Base-by-base conservation (phyloP, 53 echinoderm and acorn worm species). In the Actinopyga echinites region DNA sequence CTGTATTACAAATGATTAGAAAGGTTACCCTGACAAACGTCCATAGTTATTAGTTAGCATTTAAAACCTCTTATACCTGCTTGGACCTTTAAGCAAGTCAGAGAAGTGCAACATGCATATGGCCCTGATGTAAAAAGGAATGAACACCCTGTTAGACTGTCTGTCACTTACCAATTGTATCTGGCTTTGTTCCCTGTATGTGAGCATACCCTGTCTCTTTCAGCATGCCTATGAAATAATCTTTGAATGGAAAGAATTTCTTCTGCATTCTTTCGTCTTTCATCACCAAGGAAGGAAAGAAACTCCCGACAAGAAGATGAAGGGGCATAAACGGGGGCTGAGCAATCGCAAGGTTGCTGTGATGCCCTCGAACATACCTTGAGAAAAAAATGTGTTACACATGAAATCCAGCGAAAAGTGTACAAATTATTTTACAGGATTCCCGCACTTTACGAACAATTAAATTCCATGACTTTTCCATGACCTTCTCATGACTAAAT, bases 121-220 rank as follows among this genome's bases (percentile, higher is more conserved):
- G n/a, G n/a, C n/a, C n/a, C n/a, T n/a, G n/a, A n/a, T n/a, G n/a
- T n/a, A n/a, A n/a, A n/a, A n/a, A n/a, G n/a, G n/a, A n/a, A n/a
- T n/a, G n/a, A 55, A 55, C 56, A 55, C 12, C 56, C 56, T 13
- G 12, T 55, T 49, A 23, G 37, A 37, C 35, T 15, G 8, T 15
- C 19, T 32, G 28, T 19, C 33, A 36, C 89, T 82, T 38, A 95
- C 95, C 92, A 22, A 89, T 74, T 17, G 95, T 95, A 40, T 95
- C 93, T 17, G 95, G 95, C 79, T 95, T 95, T 15, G 95, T 95
- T 13, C 89, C 89, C 55, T 95, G 95, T 29, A 95, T 67, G 56
- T 95, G 95, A 83, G 89, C 64, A 61, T 93, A 95, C 5, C 95
- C 95, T 2, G 30, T 65, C 65, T 93, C 95, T 24, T 32, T 49